Conservation (phyloP, 2,113 vertebrate genomes). For the Spilogale gracilis region DNA sequence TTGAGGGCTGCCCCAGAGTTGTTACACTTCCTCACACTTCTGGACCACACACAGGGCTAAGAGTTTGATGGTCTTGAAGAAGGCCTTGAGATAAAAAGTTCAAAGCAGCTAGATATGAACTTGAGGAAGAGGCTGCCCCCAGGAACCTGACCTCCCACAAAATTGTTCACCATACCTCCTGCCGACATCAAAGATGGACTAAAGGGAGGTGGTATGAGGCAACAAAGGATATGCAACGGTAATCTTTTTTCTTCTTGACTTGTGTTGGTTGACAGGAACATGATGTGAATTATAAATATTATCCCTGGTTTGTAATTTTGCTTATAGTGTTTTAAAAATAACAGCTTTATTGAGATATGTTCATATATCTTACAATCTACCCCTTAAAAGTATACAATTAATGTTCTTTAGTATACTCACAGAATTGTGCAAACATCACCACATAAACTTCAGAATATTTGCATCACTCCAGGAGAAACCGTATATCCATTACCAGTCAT, state of each 20-base stretch:
- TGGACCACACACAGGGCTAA: neutral
- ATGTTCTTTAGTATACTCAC: neutral
- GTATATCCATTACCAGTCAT: neutral
- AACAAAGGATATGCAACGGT: neutral
- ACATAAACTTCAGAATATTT: neutral
- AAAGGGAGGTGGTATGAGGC: neutral
- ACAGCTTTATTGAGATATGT: neutral
- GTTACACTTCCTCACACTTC: neutral
- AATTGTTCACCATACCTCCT: neutral
- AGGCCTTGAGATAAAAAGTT: neutral
- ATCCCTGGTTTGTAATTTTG: constrained; percentile 33
- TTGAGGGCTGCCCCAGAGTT: neutral
- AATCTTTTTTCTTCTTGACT: neutral
- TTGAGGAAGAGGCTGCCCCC: neutral
- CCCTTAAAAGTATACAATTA: neutral
- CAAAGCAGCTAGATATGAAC: neutral
- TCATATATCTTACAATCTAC: neutral
- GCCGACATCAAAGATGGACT: neutral
- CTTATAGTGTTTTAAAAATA: neutral
- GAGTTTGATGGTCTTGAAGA: neutral
- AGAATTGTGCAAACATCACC: neutral
- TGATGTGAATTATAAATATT: neutral
- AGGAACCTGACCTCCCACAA: neutral
- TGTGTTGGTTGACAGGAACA: neutral
- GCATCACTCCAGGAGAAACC: neutral